Conservation (phyloP, 2,113 vertebrate genomes). For the Myotis yumanensis region DNA sequence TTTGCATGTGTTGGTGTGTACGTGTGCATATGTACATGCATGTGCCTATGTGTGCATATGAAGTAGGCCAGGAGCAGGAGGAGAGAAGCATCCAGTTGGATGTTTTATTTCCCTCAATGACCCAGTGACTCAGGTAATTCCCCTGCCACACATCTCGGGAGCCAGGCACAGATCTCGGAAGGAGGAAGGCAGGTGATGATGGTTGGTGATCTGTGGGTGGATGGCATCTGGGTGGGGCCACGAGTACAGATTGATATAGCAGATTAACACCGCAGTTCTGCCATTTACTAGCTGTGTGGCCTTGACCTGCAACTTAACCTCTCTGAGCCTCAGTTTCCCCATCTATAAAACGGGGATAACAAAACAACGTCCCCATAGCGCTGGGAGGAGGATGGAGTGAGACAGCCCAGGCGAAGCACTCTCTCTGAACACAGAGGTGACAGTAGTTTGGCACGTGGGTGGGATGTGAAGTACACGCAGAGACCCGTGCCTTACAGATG, state of each 20-base stretch:
- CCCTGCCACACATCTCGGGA: not conserved
- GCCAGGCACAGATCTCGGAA: not conserved
- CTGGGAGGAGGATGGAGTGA: not conserved
- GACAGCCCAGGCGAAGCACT: rapidly evolving
- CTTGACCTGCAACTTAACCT: not conserved
- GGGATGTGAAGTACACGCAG: not conserved
- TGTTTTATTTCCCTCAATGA: not conserved
- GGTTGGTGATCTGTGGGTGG: not conserved
- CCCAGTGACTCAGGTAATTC: not conserved
- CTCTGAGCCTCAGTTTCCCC: not conserved
- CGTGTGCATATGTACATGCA: too few species aligned
- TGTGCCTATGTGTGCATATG: not conserved
- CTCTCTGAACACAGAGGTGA: rapidly evolving
- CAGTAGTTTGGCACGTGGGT: rapidly evolving
- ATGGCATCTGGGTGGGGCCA: not conserved
- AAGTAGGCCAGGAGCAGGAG: not conserved
- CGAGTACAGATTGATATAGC: not conserved
- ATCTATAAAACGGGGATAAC: not conserved
- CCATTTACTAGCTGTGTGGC: not conserved
- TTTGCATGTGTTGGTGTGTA: not conserved
- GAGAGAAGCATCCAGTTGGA: not conserved
- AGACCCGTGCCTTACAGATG: not conserved
- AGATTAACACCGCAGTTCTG: not conserved
- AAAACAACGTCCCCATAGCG: not conserved
- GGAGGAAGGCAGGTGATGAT: not conserved